A percentile compares a stretch with the other conserved stretches of the same genome.
These are phyloP conservation scores for Lamellibrachia columna DNA, from an alignment of 2,888 invertebrate genomes.

Conservation along the genomic window DNA sequence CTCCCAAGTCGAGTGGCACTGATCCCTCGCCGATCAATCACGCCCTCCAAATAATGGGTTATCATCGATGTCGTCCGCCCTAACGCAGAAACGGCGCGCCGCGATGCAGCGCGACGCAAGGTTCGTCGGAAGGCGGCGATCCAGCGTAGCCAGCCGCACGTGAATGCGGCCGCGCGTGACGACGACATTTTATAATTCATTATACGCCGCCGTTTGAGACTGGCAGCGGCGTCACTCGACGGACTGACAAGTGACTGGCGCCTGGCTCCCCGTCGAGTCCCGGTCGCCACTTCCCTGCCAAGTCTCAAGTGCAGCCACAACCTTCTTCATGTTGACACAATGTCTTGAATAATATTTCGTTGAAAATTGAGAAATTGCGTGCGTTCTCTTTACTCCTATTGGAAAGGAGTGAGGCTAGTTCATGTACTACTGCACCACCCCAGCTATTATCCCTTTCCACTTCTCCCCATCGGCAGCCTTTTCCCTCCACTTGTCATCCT, in stretches of 20 bases:
- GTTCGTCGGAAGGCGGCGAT: background rate
- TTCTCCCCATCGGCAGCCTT: no score
- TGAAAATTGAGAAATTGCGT: no score
- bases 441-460: no score
- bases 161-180: background rate
- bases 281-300: background rate
- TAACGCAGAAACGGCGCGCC: background rate
- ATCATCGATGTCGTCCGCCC: background rate
- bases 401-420: no score
- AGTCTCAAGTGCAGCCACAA: background rate
- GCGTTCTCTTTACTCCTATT: no score
- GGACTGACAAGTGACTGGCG: background rate
- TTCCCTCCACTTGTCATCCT: no score
- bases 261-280: background rate
- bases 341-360: background rate
- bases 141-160: background rate
- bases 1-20: slow-evolving; percentile 12
- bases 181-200: slow-evolving; percentile 12
- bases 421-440: no score
- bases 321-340: background rate
- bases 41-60: slow-evolving; percentile 5
- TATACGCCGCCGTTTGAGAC: background rate
- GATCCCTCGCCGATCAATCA: background rate
- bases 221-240: background rate
- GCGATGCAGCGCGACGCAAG: background rate